Evolutionary conservation across 2,113 vertebrate genomes (phyloP), one percentile per base, ranked within the genome.

Genomic region (Zapus hudsonius): DNA sequence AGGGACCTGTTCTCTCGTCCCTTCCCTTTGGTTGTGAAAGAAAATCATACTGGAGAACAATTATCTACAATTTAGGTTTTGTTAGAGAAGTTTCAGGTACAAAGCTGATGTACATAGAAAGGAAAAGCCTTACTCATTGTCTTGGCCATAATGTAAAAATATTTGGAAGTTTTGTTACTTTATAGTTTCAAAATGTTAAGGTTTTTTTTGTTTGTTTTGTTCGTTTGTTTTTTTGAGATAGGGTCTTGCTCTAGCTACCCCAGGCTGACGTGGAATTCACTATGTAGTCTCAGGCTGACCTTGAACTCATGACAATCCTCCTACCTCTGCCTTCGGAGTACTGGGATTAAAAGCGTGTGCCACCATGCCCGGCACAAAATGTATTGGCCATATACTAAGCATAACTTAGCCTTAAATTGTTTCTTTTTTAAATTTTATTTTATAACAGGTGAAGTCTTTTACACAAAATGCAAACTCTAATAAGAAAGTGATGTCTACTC

Each of bases 131-230:
- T 72, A 76, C 12, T 61, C 19, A 67, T 55, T 87, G 42, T 22
- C 69, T 6, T 90, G 25, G 29, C n/a, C 74, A 4, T 64, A 91
- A 25, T 17, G 40, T 72, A 27, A 69, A 95, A 86, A 38, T 25
- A 20, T 84, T 83, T 90, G 31, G 69, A 92, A 80, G 13, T 19
- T 87, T 74, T 89, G 27, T 67, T 92, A 87, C 59, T 90, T 93
- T 90, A 31, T 90, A 47, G 72, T 90, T 92, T 90, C 55, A 69
- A 84, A 90, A n/a, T n/a, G n/a, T n/a, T n/a, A n/a, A n/a, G n/a
- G n/a, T n/a, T n/a, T n/a, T n/a, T n/a, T n/a, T n/a, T n/a, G n/a
- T n/a, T n/a, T n/a, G n/a, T n/a, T n/a, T n/a, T n/a, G n/a, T n/a
- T n/a, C n/a, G n/a, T n/a, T n/a, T n/a, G n/a, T n/a, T n/a, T n/a